Base-by-base conservation (phyloP, 2,113 vertebrate species). In the Porphyrio hochstetteri region DNA sequence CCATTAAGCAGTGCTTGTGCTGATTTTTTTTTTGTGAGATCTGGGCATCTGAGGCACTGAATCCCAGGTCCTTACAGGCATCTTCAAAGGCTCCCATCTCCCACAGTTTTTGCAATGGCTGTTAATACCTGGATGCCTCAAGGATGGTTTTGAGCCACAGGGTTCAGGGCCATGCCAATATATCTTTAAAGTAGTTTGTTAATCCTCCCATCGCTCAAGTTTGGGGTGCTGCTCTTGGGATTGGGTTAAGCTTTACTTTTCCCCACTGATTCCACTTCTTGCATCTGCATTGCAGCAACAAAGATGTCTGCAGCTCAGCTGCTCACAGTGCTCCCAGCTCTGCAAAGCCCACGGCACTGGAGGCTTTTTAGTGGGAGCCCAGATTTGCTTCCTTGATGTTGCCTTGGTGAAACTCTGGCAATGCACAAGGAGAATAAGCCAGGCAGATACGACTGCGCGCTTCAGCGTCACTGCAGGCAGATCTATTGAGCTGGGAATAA, bases 361-460 rank as follows among this genome's bases (percentile, higher is more conserved):
- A 83, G 5, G 5, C 33, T 64, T 52, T 64, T 25, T 17, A 65
- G 33, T 2, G 2, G 10, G 13, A 85, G 11, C 38, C 20, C 56
- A 27, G 48, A 56, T 18, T 50, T 31, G 42, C 29, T 81, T 59
- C 50, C 44, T 53, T 65, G 63, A 46, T 1, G 3, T 14, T 33
- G 56, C 27, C 42, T 52, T 1, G 1, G 23, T 38, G 35, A 38
- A 75, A 56, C 35, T 74, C 60, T 33, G 31, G 61, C 33, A 16
- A 35, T 4, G 20, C 42, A 8, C 16, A 19, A 31, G 21, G 27
- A 79, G 46, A 81, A 20, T 2, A 33, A 75, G 28, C 28, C 61
- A 31, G 14, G 81, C 20, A 80, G 56, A 19, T 36, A 20, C 0
- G 3, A 64, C 36, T 4, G 4, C 3, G 8, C 3, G 1, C 29